phyloP scores from a whole-genome alignment of 2,888 invertebrate species.

The Cabera pusaria region DNA sequence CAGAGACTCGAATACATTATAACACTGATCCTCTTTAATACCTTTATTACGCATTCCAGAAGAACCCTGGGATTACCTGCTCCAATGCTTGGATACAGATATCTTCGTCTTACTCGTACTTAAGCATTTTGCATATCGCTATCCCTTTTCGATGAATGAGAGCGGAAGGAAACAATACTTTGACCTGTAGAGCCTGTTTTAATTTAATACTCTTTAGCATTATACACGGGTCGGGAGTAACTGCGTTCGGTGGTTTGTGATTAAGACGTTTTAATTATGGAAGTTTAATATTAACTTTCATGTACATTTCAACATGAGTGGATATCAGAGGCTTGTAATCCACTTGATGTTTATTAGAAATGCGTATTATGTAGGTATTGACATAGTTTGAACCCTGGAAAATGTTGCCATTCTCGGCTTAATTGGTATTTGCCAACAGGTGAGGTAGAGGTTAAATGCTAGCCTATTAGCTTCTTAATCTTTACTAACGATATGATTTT shows the following conservation, averaged over 20 bases:
- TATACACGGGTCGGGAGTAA: constrained; percentile 1
- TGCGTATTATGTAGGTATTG: too few relatives aligned
- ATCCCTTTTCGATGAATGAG: constrained; percentile 29
- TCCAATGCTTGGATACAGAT: constrained; percentile 26
- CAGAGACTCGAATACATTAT: constrained; percentile 6
- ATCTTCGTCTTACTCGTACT: constrained; percentile 15
- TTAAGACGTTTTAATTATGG: background rate
- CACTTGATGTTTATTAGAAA: too few relatives aligned
- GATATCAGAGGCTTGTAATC: too few relatives aligned
- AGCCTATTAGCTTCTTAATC: too few relatives aligned
- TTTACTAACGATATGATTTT: too few relatives aligned
- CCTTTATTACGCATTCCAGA: constrained; percentile 46
- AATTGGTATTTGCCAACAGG: too few relatives aligned
- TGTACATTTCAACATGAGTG: too few relatives aligned
- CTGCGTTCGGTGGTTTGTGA: constrained; percentile 1
- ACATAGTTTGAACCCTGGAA: too few relatives aligned
- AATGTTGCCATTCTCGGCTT: too few relatives aligned
- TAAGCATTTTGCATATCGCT: constrained; percentile 1
- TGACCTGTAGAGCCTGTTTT: constrained; percentile 34
- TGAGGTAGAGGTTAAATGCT: too few relatives aligned
- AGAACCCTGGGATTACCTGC: constrained; percentile 43
- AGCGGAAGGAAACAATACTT: constrained; percentile 33
- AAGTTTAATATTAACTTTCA: too few relatives aligned
- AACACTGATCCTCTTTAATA: constrained; percentile 20
- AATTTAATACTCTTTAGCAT: constrained; percentile 16